A percentile compares a stretch with the other conserved stretches of the same genome.
Conservation (phyloP, 2,797 vertebrate species). For the Sylvia borin region DNA sequence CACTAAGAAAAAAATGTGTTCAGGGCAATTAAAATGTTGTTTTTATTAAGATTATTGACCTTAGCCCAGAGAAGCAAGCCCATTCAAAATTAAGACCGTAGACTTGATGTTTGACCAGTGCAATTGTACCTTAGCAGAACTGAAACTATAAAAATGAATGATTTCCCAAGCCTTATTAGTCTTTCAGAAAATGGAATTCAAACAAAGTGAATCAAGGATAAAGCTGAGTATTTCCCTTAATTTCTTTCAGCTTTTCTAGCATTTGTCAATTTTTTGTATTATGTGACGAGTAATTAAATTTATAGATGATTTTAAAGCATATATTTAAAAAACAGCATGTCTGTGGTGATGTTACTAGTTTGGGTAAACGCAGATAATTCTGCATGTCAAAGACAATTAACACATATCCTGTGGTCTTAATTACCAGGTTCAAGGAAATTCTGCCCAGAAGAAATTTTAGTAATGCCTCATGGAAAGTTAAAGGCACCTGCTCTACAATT, state of each 20-base stretch:
- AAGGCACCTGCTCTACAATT: slow-evolving; percentile 66
- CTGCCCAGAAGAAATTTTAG: slow-evolving; percentile 67
- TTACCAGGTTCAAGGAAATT: slow-evolving; percentile 76
- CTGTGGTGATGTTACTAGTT: slow-evolving; percentile 59
- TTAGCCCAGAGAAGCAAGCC: background rate
- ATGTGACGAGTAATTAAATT: slow-evolving; percentile 32
- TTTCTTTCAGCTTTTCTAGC: background rate
- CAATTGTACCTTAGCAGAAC: background rate
- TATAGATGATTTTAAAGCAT: slow-evolving; percentile 33
- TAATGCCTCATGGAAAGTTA: slow-evolving; percentile 71
- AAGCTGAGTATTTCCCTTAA: background rate
- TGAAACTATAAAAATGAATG: background rate
- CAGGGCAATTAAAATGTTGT: background rate
- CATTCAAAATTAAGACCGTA: background rate
- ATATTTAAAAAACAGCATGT: slow-evolving; percentile 43
- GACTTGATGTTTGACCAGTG: background rate
- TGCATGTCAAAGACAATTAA: slow-evolving; percentile 72
- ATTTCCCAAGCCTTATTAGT: background rate
- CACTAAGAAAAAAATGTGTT: background rate
- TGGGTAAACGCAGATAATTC: slow-evolving; percentile 71
- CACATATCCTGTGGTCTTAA: slow-evolving; percentile 72
- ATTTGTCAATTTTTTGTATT: slow-evolving; percentile 2
- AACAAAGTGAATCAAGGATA: background rate
- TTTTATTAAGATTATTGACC: background rate
- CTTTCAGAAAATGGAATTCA: background rate